Conservation (phyloP, 2,113 vertebrate species). For the Colinus virginianus region DNA sequence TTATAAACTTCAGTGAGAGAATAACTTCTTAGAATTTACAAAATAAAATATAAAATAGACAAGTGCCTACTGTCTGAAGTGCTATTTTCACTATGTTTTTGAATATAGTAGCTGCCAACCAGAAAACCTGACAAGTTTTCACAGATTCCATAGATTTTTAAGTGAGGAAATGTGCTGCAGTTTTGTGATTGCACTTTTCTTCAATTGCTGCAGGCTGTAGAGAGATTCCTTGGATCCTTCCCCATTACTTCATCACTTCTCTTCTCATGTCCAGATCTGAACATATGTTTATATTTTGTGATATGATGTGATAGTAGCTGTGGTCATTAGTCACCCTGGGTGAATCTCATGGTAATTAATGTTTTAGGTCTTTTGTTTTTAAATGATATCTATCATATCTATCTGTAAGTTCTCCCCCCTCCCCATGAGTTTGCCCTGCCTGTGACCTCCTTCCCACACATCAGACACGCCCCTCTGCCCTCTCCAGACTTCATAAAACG, state of each 20-base stretch:
- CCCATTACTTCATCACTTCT: neutral
- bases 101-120: neutral
- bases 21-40: neutral
- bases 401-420: neutral
- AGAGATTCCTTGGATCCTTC: slow-evolving; percentile 21
- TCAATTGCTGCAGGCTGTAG: slow-evolving; percentile 30
- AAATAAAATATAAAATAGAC: neutral
- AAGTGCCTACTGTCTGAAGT: neutral
- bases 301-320: slow-evolving; percentile 8
- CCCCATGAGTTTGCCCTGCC: neutral
- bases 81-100: neutral
- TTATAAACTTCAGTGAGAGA: neutral
- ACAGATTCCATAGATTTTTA: neutral
- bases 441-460: neutral
- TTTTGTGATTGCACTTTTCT: slow-evolving; percentile 37
- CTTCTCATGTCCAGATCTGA: neutral
- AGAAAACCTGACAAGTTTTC: neutral
- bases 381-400: neutral
- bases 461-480: neutral
- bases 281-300: neutral
- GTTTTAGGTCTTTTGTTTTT: neutral
- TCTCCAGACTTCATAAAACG: neutral
- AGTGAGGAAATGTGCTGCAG: slow-evolving; percentile 33
- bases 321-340: neutral
- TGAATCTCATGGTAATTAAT: slow-evolving; percentile 6